These are phyloP conservation scores for Hylia prasina DNA, from an alignment of 2,113 vertebrate genomes.

Conservation along the genomic window DNA sequence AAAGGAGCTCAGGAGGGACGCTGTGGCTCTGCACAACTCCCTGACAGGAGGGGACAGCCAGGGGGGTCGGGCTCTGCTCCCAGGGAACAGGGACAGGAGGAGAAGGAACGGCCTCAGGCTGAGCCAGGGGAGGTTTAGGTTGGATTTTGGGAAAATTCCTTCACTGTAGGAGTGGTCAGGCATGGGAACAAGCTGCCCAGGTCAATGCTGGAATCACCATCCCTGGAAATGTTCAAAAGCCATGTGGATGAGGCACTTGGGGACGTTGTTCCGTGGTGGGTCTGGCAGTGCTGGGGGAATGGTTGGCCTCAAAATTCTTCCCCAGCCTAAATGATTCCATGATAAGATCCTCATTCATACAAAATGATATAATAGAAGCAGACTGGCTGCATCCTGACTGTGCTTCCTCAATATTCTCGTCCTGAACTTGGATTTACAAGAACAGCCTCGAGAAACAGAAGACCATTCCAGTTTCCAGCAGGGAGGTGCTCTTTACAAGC, in stretches of 20 bases:
- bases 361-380: fast-evolving
- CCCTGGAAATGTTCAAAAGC: not conserved
- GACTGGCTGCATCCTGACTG: not conserved
- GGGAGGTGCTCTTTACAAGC: not conserved
- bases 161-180: not conserved
- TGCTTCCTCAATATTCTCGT: not conserved
- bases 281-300: not conserved
- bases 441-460: not conserved
- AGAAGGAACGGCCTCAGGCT: not conserved
- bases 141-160: not conserved
- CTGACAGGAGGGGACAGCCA: not conserved
- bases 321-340: not conserved
- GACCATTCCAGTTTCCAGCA: not conserved
- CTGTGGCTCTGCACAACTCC: not conserved
- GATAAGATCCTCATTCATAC: not conserved
- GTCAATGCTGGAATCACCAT: too few species aligned
- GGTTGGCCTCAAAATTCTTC: not conserved
- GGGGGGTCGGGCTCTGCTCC: too few species aligned
- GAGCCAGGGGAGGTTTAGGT: fast-evolving
- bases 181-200: not conserved
- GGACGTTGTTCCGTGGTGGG: not conserved
- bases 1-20: not conserved
- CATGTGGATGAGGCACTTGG: fast-evolving
- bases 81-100: not conserved
- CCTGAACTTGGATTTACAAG: not conserved